A percentile compares a stretch with the other conserved stretches of the same genome.
Conservation (phyloP, 2,113 vertebrate genomes). For the Oreochromis tanganicae region DNA sequence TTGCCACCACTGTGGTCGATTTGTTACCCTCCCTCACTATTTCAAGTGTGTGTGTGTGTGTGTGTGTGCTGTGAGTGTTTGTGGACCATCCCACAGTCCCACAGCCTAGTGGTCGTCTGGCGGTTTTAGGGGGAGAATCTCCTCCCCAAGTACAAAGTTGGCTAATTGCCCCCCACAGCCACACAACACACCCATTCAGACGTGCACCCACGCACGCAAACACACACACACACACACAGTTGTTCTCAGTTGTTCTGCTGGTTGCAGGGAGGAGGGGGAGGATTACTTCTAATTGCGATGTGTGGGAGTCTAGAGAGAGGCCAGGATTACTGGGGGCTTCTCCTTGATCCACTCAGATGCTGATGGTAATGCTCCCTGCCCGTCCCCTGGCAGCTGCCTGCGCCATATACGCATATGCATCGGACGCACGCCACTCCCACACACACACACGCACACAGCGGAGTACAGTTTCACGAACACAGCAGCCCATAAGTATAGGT, state of each 20-base stretch:
- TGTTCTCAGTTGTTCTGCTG: conserved; percentile 40
- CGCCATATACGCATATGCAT: conserved; percentile 15
- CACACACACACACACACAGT: conserved; percentile 9
- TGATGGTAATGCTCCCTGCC: conserved; percentile 64
- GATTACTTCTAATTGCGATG: conserved; percentile 71
- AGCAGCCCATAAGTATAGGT: conserved; percentile 72
- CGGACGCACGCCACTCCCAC: conserved; percentile 38
- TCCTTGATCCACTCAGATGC: conserved; percentile 65
- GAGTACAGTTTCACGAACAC: conserved; percentile 49
- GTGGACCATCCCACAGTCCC: conserved; percentile 31
- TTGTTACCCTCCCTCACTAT: conserved; percentile 55
- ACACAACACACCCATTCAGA: conserved; percentile 21
- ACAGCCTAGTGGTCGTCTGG: conserved; percentile 56
- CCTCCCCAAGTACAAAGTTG: conserved; percentile 58
- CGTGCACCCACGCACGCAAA: neutral
- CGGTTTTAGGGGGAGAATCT: conserved; percentile 43
- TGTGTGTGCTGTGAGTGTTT: conserved; percentile 1
- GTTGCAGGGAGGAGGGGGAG: conserved; percentile 43
- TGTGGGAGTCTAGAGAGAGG: conserved; percentile 67
- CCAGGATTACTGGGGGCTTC: conserved; percentile 69
- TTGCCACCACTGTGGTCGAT: conserved; percentile 53
- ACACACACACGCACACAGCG: conserved; percentile 23
- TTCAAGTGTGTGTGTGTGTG: conserved; percentile 11
- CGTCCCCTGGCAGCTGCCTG: conserved; percentile 48
- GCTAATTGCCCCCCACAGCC: conserved; percentile 56